These are phyloP conservation scores for Meganola albula DNA, from an alignment of 2,888 invertebrate species.

Conservation along the genomic window DNA sequence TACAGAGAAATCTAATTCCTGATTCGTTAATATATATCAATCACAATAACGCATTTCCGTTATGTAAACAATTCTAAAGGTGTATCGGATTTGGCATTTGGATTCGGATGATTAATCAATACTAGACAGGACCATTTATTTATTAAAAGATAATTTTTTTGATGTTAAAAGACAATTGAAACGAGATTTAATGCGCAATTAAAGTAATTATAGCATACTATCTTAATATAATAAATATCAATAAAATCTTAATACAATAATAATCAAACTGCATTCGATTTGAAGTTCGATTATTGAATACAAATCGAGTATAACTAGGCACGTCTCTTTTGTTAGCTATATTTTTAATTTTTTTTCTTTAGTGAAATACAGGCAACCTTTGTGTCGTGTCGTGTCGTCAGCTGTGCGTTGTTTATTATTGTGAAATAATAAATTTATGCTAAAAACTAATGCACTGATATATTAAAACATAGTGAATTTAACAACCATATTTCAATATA, in stretches of 20 bases:
- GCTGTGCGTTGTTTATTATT: slow-evolving; percentile 31
- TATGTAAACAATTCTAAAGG: too few relatives aligned
- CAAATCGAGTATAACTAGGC: background rate
- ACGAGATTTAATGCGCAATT: too few relatives aligned
- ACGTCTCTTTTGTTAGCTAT: background rate
- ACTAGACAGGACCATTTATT: too few relatives aligned
- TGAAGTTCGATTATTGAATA: background rate
- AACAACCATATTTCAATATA: too few relatives aligned
- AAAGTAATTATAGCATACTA: background rate
- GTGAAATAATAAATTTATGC: slow-evolving; percentile 30
- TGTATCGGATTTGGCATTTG: too few relatives aligned
- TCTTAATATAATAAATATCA: background rate
- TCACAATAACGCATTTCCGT: too few relatives aligned
- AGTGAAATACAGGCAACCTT: slow-evolving; percentile 10
- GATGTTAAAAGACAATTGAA: too few relatives aligned
- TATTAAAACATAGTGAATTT: slow-evolving; percentile 5
- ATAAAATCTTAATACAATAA: background rate
- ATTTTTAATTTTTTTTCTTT: slow-evolving; percentile 6
- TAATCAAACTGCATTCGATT: background rate
- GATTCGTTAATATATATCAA: background rate
- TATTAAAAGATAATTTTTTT: too few relatives aligned
- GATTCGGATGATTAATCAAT: too few relatives aligned
- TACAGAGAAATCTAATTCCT: background rate
- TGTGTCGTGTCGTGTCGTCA: slow-evolving; percentile 10
- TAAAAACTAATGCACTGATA: too few relatives aligned